Evolutionary conservation across 2,113 vertebrate species (phyloP), one percentile per base, ranked within the genome.

Genomic region (Callaeas wilsoni): DNA sequence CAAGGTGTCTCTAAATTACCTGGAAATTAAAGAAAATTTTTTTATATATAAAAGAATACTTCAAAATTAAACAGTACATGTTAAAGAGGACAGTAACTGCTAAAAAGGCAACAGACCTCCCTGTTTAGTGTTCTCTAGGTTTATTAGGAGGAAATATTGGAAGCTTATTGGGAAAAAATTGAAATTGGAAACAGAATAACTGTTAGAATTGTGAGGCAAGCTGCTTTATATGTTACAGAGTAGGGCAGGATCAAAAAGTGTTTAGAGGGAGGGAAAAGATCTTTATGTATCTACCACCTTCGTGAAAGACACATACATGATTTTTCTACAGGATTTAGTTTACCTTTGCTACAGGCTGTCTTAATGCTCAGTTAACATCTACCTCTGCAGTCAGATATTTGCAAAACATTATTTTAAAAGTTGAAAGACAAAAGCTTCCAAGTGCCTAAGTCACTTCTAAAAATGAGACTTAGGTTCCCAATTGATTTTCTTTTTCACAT

Each of bases 241-340:
- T 23, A 53, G 5, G 14, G 19, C 52, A 63, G 22, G 37, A 57
- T 56, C 62, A 44, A 56, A 64, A 78, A 29, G 4, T 42, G 6
- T 35, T 86, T 27, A 16, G 33, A 22, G 26, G 3, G 9, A 8
- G 29, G 8, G 12, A 33, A 47, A 88, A 21, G 26, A 56, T 76
- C 3, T 75, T 47, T 59, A 7, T 69, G 3, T 46, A 12, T 5
- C 10, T 53, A 7, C 29, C 13, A 19, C 30, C 44, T 46, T 77
- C 27, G 4, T 6, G 4, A 59, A 80, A n/a, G 3, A 42, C 4
- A 13, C 6, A 3, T 41, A 9, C 3, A 0, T 60, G 13, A 32
- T 71, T 89, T 79, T 60, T 49, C 25, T 69, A 13, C 16, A 32
- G 41, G 30, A 6, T 75, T 39, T 49, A 18, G 9, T 69, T n/a